Evolutionary conservation across 2,113 vertebrate species (phyloP), one percentile per base, ranked within the genome.

Genomic region (Lophura nycthemera): DNA sequence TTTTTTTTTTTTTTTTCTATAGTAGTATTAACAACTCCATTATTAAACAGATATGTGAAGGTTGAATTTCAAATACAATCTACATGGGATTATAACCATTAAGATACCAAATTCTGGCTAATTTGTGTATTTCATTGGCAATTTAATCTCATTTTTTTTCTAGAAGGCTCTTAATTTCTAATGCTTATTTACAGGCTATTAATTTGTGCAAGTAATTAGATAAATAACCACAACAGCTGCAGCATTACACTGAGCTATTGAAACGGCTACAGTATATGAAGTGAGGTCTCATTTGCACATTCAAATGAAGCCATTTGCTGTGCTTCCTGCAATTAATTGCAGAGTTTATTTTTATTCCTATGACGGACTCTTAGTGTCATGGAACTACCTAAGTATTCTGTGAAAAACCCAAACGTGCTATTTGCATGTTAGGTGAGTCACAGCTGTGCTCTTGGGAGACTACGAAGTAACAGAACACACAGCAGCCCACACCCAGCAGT

Each of bases 171-270:
- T 19, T 64, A 36, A 85, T 91, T 91, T 89, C n/a, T 64, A 79
- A 77, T 67, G 70, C 42, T 85, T 92, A 80, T 45, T 93, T 91
- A 29, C 17, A 71, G 47, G 30, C 57, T 77, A 43, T 83, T 88
- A 81, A 69, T 81, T 77, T 77, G 43, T 34, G 12, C 34, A 64
- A 77, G 45, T 38, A 88, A 90, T 86, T 60, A 87, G 72, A 71
- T 32, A 91, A 87, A 89, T 89, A 60, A 63, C 61, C 34, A 54
- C 40, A 85, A 42, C 67, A 93, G 78, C 91, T 93, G 92, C 67
- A 89, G 43, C 64, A 74, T 74, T 74, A 56, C 75, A 74, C 2
- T 64, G 67, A 87, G 38, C 72, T 95, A 36, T 30, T 85, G 47
- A 19, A 40, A 67, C 25, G 11, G 71, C 67, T 63, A n/a, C 40